Percentiles rank a stretch among this genome's conserved stretches.
Evolutionary conservation across 2,797 vertebrate species (phyloP).

Genomic region (Hippopotamyrus pictus): DNA sequence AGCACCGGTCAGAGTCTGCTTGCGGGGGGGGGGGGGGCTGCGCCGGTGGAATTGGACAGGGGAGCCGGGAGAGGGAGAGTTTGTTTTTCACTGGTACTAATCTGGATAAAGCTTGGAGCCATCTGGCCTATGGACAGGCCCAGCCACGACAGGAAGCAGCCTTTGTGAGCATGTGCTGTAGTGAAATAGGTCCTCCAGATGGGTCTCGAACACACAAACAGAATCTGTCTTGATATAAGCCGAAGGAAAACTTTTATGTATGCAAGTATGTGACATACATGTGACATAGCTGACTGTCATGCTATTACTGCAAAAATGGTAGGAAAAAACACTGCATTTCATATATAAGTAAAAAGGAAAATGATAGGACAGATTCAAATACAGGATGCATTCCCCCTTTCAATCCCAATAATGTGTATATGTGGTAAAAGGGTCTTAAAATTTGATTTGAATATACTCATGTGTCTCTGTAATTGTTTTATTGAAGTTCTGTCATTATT

Average conservation of each 20-base stretch:
- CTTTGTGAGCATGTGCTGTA: neutral
- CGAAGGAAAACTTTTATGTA: neutral
- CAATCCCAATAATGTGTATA: neutral
- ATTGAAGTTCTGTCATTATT: neutral
- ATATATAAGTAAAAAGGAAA: neutral
- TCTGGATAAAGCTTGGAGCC: slow-evolving; percentile 18
- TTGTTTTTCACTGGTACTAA: slow-evolving; percentile 7
- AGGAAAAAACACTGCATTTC: neutral
- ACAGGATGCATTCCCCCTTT: neutral
- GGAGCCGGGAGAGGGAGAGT: neutral
- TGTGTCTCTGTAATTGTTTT: neutral
- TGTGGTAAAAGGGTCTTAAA: neutral
- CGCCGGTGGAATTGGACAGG: neutral
- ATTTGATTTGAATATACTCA: neutral
- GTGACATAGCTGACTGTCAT: neutral
- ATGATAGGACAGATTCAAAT: neutral
- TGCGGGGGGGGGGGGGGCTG: neutral
- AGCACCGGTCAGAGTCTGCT: neutral
- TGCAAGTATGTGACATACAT: neutral
- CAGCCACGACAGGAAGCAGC: neutral
- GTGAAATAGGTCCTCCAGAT: neutral
- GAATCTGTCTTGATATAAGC: neutral
- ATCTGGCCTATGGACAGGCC: slow-evolving; percentile 15
- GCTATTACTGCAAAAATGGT: neutral
- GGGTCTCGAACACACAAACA: neutral